Percentiles rank a stretch among this genome's conserved stretches.
phyloP scores from a whole-genome alignment of 2,888 invertebrate species.

The Rhagium mordax region DNA sequence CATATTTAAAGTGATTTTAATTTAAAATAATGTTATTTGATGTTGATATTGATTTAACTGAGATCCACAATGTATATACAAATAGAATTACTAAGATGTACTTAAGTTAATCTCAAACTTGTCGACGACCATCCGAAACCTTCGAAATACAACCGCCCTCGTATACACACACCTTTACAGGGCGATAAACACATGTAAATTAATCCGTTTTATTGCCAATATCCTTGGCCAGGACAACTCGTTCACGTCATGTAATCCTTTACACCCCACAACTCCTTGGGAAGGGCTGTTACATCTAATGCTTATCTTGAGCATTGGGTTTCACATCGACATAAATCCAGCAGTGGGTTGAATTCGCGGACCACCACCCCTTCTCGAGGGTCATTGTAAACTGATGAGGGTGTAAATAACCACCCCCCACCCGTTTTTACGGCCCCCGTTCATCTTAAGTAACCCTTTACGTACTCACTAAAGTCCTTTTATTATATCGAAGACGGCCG shows the following conservation, averaged over 20 bases:
- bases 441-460: conserved; percentile 67
- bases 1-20: too few species aligned
- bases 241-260: conserved; percentile 45
- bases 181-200: conserved; percentile 27
- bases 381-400: conserved; percentile 81
- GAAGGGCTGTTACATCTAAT: conserved; percentile 44
- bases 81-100: too few species aligned
- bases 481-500: conserved; percentile 66
- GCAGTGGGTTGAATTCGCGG: conserved; percentile 56
- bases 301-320: conserved; percentile 61
- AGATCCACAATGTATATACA: too few species aligned
- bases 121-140: too few species aligned
- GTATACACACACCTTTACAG: neutral
- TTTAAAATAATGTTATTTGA: too few species aligned
- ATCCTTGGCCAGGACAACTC: conserved; percentile 46
- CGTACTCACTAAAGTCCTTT: conserved; percentile 65
- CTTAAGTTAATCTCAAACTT: too few species aligned
- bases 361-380: conserved; percentile 63
- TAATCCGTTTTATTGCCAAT: conserved; percentile 48
- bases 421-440: conserved; percentile 62
- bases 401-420: conserved; percentile 74
- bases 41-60: too few species aligned
- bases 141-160: neutral
- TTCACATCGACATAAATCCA: conserved; percentile 65
- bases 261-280: conserved; percentile 43